Evolutionary conservation across 2,797 vertebrate genomes (phyloP).

Genomic region (Cichlasoma orientale): DNA sequence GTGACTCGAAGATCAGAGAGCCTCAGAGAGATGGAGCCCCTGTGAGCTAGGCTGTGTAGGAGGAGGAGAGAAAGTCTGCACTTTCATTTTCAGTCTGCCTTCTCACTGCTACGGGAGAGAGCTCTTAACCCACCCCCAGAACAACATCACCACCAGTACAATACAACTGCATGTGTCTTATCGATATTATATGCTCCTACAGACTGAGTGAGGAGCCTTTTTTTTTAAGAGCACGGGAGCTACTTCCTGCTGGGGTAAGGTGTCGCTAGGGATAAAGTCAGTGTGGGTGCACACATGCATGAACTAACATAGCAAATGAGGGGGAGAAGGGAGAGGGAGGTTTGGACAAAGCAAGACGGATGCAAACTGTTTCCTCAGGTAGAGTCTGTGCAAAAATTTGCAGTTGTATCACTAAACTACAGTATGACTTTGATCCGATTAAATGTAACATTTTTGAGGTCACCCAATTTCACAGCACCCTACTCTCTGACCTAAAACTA

Average conservation of each 20-base stretch:
- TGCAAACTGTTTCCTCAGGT: slow-evolving; percentile 2
- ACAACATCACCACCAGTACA: slow-evolving; percentile 25
- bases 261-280: slow-evolving; percentile 22
- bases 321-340: background rate
- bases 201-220: slow-evolving; percentile 16
- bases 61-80: slow-evolving; percentile 62
- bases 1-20: slow-evolving; percentile 72
- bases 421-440: slow-evolving; percentile 30
- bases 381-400: slow-evolving; percentile 6
- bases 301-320: slow-evolving; percentile 34
- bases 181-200: slow-evolving; percentile 9
- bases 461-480: slow-evolving; percentile 45
- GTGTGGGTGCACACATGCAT: slow-evolving; percentile 29
- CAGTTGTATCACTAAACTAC: slow-evolving; percentile 15
- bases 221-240: slow-evolving; percentile 10
- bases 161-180: slow-evolving; percentile 19
- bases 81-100: slow-evolving; percentile 66
- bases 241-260: slow-evolving; percentile 28
- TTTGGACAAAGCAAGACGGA: background rate
- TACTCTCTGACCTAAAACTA: slow-evolving; percentile 53
- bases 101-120: slow-evolving; percentile 39
- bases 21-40: slow-evolving; percentile 58
- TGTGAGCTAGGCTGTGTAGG: slow-evolving; percentile 69
- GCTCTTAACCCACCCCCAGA: slow-evolving; percentile 52
- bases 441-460: slow-evolving; percentile 39